Base-by-base conservation (phyloP, 2,888 invertebrate species). In the Philhelius pedissequus region DNA sequence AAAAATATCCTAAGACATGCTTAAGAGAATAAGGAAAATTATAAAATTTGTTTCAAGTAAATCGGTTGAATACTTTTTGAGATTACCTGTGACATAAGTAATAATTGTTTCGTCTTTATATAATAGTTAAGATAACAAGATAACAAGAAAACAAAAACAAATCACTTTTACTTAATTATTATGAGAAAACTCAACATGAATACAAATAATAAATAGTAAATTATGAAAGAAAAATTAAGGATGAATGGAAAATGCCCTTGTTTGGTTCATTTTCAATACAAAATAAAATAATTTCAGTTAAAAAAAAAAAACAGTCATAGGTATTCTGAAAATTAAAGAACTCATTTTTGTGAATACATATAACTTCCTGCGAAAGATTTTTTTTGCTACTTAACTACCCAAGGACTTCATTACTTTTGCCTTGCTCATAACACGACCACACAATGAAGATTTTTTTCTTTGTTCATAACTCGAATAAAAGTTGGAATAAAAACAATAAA, bases 341-440 rank as follows among this genome's bases (percentile, higher is more conserved):
- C 35, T 43, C 32, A 22, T 32, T 45, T 35, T 48, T 7, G 11
- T 20, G 13, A 54, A 54, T 32, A n/a, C n/a, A 43, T 30, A 25
- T 52, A 13, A 20, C 43, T 68, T 54, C 43, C 30, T 52, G 9
- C 8, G 9, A 48, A 35, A 32, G 4, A 7, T 9, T 45, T 54
- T 50, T 35, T 48, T 70, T 64, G n/a, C 20, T 18, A 35, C 15
- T 20, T 9, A 18, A 38, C 45, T 38, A 56, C 30, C 48, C 52
- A 48, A 82, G 56, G 73, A 73, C 68, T 82, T 71, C 35, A 70
- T 66, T 75, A 64, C 40, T 54, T 62, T 69, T 62, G 22, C n/a
- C 38, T 38, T 56, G 43, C 18, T 58, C 43, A 76, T 30, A 64
- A 58, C 56, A 71, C 56, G 32, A 43, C 22, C 54, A 64, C 40